These are phyloP conservation scores for Laticauda colubrina DNA, from an alignment of 2,113 vertebrate genomes.

Conservation along the genomic window DNA sequence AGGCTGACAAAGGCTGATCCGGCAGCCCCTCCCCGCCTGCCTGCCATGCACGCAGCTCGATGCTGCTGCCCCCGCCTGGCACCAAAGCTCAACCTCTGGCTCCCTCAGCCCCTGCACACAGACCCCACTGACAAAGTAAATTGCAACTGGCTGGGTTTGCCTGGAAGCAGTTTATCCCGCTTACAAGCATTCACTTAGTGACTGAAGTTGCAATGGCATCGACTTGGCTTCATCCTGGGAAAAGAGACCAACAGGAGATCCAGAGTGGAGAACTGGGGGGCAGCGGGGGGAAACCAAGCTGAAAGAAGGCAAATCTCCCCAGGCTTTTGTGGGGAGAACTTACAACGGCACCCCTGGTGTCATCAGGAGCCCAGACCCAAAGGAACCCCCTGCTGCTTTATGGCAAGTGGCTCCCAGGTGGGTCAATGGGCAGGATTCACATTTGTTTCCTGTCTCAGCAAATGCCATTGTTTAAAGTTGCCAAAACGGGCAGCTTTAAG, in stretches of 20 bases:
- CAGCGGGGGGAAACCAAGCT: not conserved
- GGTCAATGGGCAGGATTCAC: not conserved
- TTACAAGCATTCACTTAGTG: not conserved
- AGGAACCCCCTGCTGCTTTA: too few species aligned
- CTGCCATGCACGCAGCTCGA: too few species aligned
- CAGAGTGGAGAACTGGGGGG: not conserved
- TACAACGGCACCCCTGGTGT: not conserved
- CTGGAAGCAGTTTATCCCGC: accelerated
- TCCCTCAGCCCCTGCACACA: not conserved
- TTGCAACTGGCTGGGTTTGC: not conserved
- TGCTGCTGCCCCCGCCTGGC: not conserved
- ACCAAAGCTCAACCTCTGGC: not conserved
- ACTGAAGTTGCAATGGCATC: not conserved
- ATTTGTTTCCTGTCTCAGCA: not conserved
- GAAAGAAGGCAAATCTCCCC: not conserved
- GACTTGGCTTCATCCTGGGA: not conserved
- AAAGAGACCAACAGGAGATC: not conserved
- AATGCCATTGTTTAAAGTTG: not conserved
- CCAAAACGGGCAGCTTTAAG: not conserved
- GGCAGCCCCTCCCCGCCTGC: not conserved
- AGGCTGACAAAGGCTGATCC: not conserved
- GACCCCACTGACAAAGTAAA: not conserved
- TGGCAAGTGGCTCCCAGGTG: not conserved
- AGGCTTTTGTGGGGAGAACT: not conserved
- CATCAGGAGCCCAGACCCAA: not conserved